Evolutionary conservation across 2,797 vertebrate genomes (phyloP).

Genomic region (Fistularia tabacaria): DNA sequence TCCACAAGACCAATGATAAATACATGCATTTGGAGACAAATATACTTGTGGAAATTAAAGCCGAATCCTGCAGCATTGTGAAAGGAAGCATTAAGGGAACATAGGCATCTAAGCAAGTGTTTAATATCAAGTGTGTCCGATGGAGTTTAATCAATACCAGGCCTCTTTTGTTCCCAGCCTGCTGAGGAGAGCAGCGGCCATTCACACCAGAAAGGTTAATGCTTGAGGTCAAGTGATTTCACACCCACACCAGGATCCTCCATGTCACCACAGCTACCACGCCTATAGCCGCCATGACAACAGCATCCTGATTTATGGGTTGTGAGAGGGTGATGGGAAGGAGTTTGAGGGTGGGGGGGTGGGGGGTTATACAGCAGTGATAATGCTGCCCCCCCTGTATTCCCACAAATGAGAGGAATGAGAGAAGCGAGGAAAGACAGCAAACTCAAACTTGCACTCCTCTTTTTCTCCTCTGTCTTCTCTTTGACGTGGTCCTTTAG

Average conservation of each 20-base stretch:
- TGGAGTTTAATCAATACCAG: constrained; percentile 96
- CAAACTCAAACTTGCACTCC: constrained; percentile 40
- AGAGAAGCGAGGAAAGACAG: constrained; percentile 29
- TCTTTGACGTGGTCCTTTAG: constrained; percentile 48
- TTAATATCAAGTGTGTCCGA: constrained; percentile 92
- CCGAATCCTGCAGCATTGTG: constrained; percentile 6
- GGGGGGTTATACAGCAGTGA: constrained; percentile 54
- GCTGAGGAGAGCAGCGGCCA: constrained; percentile 87
- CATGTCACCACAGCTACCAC: constrained; percentile 86
- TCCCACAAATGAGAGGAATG: constrained; percentile 57
- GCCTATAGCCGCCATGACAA: constrained; percentile 93
- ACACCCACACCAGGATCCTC: constrained; percentile 91
- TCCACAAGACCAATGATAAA: neutral
- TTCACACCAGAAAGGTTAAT: constrained; percentile 97
- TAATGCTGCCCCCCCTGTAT: constrained; percentile 81
- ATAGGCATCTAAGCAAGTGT: constrained; percentile 81
- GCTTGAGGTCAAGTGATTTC: constrained; percentile 99
- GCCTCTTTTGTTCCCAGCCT: constrained; percentile 87
- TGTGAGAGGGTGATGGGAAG: constrained; percentile 74
- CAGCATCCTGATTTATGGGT: constrained; percentile 96
- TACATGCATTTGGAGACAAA: constrained; percentile 7
- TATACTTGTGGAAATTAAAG: constrained; percentile 5
- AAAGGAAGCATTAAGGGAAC: constrained; percentile 44
- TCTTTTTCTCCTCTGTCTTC: constrained; percentile 16
- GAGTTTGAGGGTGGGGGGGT: constrained; percentile 36